Evolutionary conservation across 2,888 invertebrate genomes (phyloP).

Genomic region (Caenorhabditis sp.): DNA sequence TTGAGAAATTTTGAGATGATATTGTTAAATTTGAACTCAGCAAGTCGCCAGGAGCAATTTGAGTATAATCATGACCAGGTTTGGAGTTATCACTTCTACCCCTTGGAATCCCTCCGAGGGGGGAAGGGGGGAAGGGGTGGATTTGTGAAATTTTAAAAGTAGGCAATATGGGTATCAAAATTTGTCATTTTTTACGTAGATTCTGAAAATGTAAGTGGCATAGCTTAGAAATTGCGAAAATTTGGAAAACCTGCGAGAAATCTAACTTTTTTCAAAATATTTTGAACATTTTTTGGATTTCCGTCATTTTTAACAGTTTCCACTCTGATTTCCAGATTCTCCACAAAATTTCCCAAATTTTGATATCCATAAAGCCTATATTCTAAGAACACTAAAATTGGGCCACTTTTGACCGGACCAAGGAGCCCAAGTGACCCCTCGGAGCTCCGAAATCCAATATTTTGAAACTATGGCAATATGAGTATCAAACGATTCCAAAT

Average conservation of each 20-base stretch:
- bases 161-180: not conserved
- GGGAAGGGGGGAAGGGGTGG: too few relatives aligned
- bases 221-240: too few relatives aligned
- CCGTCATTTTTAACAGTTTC: not conserved
- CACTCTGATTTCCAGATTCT: not conserved
- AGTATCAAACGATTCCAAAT: conserved; percentile 9
- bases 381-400: not conserved
- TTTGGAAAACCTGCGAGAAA: too few relatives aligned
- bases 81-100: not conserved
- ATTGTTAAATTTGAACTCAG: conserved; percentile 2
- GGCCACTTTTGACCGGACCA: not conserved
- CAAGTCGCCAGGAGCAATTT: not conserved
- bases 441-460: too few relatives aligned
- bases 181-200: not conserved
- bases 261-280: too few relatives aligned
- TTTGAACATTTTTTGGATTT: not conserved
- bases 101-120: too few relatives aligned
- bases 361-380: not conserved
- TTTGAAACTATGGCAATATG: not conserved
- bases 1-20: too few relatives aligned
- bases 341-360: not conserved
- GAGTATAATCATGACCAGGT: not conserved
- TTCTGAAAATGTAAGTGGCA: too few relatives aligned
- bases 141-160: too few relatives aligned
- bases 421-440: not conserved